phyloP scores from a whole-genome alignment of 2,113 vertebrate genomes.

The Upupa epops region DNA sequence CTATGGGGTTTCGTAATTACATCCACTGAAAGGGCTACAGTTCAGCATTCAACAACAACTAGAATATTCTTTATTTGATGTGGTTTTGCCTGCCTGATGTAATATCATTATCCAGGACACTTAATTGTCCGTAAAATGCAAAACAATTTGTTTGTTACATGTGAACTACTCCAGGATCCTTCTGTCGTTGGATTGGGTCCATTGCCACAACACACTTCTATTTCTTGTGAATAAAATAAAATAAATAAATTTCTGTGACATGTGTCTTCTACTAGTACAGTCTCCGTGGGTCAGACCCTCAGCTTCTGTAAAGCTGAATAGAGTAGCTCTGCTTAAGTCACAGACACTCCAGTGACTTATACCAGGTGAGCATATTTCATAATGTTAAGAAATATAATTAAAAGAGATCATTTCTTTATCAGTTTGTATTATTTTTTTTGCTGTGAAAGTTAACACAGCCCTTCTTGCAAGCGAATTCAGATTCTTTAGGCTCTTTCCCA shows the following conservation, averaged over 20 bases:
- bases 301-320: neutral
- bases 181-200: conserved; percentile 18
- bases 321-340: neutral
- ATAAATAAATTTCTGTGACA: conserved; percentile 26
- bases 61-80: neutral
- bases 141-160: neutral
- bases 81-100: neutral
- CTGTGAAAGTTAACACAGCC: fast-evolving
- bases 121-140: conserved; percentile 28
- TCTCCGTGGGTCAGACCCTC: neutral
- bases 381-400: neutral
- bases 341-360: neutral
- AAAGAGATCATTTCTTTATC: neutral
- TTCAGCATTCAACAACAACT: neutral
- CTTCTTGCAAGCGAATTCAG: neutral
- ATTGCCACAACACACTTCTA: conserved; percentile 7
- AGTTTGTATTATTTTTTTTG: neutral
- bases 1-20: neutral
- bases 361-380: neutral
- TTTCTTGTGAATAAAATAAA: conserved; percentile 17
- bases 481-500: neutral
- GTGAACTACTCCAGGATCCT: neutral
- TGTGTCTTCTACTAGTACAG: neutral
- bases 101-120: neutral
- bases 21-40: neutral